Percentiles rank a stretch among this genome's conserved stretches.
Evolutionary conservation across 92 coral and sea anemone genomes (phyloP).

Genomic region (Galaxea fascicularis): DNA sequence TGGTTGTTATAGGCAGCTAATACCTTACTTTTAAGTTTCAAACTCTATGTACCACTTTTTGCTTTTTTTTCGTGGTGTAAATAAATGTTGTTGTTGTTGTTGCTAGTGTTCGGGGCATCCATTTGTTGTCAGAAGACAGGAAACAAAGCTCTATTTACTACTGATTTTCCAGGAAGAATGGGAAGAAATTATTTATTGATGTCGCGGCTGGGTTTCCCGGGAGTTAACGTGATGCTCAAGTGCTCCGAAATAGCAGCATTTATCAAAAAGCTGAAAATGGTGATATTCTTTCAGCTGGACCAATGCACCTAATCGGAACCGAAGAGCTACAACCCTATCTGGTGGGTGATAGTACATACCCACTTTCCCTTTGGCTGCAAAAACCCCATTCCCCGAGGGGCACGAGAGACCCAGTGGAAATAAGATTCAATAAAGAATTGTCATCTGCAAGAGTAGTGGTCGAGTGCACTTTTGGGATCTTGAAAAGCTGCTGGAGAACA

Average conservation of each 20-base stretch:
- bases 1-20: too few species aligned
- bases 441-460: constrained; percentile 34
- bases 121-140: too few species aligned
- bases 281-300: constrained; percentile 47
- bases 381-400: constrained; percentile 68
- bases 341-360: constrained; percentile 43
- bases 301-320: constrained; percentile 37
- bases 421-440: constrained; percentile 33
- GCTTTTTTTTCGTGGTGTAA: too few species aligned
- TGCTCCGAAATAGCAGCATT: constrained; percentile 39
- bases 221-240: constrained; percentile 48
- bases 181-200: constrained; percentile 53
- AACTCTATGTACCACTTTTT: too few species aligned
- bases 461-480: constrained; percentile 36
- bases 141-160: too few species aligned
- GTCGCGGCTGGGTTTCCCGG: constrained; percentile 55
- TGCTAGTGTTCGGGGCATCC: too few species aligned
- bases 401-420: constrained; percentile 54
- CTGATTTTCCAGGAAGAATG: too few species aligned
- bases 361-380: constrained; percentile 63
- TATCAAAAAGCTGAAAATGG: constrained; percentile 55
- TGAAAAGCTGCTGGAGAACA: constrained; percentile 36
- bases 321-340: constrained; percentile 41
- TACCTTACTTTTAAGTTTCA: too few species aligned
- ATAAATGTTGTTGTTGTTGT: too few species aligned